A percentile compares a stretch with the other conserved stretches of the same genome.
These are phyloP conservation scores for Coreius guichenoti DNA, from an alignment of 2,797 vertebrate species.

Conservation along the genomic window DNA sequence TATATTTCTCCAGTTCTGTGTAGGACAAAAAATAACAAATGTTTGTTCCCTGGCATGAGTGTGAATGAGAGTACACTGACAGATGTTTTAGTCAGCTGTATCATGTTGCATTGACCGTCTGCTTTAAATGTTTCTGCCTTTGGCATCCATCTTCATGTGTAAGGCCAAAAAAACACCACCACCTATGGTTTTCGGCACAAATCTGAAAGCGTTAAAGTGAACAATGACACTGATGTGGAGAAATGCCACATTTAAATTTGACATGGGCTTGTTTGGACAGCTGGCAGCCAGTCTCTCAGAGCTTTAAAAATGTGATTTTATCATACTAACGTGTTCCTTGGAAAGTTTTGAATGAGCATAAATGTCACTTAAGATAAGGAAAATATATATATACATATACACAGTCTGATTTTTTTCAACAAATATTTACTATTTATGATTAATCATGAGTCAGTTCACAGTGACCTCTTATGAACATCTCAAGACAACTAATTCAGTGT, in stretches of 20 bases:
- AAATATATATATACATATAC: neutral
- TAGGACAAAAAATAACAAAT: neutral
- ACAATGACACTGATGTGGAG: constrained; percentile 22
- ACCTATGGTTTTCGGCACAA: constrained; percentile 19
- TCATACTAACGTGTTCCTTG: constrained; percentile 17
- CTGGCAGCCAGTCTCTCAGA: constrained; percentile 3
- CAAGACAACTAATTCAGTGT: neutral
- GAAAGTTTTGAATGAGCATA: neutral
- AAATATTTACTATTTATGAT: constrained; percentile 26
- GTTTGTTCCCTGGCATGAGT: constrained; percentile 21
- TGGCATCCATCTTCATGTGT: constrained; percentile 23
- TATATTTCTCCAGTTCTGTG: constrained; percentile 8
- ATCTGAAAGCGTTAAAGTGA: constrained; percentile 27
- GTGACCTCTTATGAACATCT: neutral
- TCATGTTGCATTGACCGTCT: constrained; percentile 37
- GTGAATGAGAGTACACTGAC: constrained; percentile 39
- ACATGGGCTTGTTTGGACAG: constrained; percentile 14
- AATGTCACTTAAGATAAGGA: constrained; percentile 1
- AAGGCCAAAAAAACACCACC: constrained; percentile 33
- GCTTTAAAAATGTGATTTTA: constrained; percentile 31
- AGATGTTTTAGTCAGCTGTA: constrained; percentile 38
- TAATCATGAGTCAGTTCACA: neutral
- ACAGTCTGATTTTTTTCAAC: neutral
- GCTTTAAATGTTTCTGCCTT: constrained; percentile 37
- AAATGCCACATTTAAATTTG: constrained; percentile 36